A percentile compares a stretch with the other conserved stretches of the same genome.
Evolutionary conservation across 1,140 invertebrate genomes (phyloP).

Genomic region (Hycleus cichorii): DNA sequence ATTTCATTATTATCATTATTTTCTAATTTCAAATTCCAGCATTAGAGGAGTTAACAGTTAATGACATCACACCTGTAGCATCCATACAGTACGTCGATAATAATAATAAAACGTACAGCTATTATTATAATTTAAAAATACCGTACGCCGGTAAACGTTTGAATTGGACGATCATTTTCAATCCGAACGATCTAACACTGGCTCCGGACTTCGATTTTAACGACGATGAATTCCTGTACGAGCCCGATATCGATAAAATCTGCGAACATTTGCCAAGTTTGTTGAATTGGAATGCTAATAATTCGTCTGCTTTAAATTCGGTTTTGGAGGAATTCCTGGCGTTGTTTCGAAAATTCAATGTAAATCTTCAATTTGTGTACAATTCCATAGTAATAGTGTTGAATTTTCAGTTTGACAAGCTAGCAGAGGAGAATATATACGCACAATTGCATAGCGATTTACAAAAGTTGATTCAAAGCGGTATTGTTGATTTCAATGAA

Average conservation of each 20-base stretch:
- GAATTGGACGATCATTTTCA: constrained; percentile 39
- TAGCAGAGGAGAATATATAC: constrained; percentile 33
- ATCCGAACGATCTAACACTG: constrained; percentile 30
- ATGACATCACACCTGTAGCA: constrained; percentile 4
- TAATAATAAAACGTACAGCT: constrained; percentile 21
- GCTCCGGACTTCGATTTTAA: constrained; percentile 41
- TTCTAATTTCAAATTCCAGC: constrained; percentile 3
- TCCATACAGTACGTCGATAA: constrained; percentile 15
- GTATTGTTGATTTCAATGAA: constrained; percentile 26
- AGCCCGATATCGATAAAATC: constrained; percentile 33
- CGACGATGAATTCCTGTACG: constrained; percentile 33
- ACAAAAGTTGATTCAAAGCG: constrained; percentile 21
- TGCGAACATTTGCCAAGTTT: constrained; percentile 33
- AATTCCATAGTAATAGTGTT: constrained; percentile 3
- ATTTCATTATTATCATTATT: not conserved
- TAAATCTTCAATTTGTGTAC: constrained; percentile 29
- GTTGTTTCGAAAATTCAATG: too few relatives aligned
- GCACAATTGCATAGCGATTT: constrained; percentile 31
- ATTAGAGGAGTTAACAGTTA: constrained; percentile 4
- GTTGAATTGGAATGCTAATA: constrained; percentile 35
- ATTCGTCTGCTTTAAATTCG: constrained; percentile 29
- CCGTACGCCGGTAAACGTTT: constrained; percentile 37
- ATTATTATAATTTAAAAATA: constrained; percentile 35
- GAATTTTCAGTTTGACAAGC: constrained; percentile 27
- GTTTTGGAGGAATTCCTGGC: constrained; percentile 34